Percentiles rank a stretch among this genome's conserved stretches.
Conservation (phyloP, 2,888 invertebrate species). For the Sipunculus nudus region DNA sequence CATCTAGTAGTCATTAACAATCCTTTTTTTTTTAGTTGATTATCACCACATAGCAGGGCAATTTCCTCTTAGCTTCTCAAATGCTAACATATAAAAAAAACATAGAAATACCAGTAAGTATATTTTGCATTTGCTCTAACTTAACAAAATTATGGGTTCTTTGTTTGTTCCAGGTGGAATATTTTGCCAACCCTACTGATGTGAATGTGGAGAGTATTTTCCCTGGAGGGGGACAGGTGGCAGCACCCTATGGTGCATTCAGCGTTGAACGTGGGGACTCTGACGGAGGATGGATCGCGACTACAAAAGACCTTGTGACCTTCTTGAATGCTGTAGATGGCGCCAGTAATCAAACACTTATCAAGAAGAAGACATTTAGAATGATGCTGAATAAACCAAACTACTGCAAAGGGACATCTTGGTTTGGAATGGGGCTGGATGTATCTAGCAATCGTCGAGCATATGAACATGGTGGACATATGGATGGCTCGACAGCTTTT, state of each 20-base stretch:
- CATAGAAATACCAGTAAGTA: not conserved
- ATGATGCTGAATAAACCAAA: conserved; percentile 45
- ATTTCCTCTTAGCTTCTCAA: not conserved
- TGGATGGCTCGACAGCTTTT: conserved; percentile 57
- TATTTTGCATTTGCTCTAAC: too few relatives aligned
- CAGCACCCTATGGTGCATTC: conserved; percentile 54
- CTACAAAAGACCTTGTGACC: conserved; percentile 41
- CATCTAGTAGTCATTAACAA: not conserved
- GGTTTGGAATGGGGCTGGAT: conserved; percentile 57
- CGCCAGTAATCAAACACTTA: not conserved
- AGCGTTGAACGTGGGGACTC: conserved; percentile 52
- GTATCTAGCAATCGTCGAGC: conserved; percentile 48
- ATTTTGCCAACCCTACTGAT: conserved; percentile 18
- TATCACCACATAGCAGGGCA: conserved; percentile 8
- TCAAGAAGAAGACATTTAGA: conserved; percentile 15
- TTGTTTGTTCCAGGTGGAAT: conserved; percentile 26
- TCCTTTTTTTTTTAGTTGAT: conserved; percentile 24
- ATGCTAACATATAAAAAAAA: not conserved
- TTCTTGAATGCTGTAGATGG: conserved; percentile 20
- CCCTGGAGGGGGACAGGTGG: conserved; percentile 35
- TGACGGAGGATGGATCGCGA: conserved; percentile 56
- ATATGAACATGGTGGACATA: conserved; percentile 58
- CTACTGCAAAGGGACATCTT: conserved; percentile 40
- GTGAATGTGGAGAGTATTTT: conserved; percentile 18
- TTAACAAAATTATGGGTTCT: too few relatives aligned